phyloP scores from a whole-genome alignment of 1,140 invertebrate species.

The Meloidogyne exigua region DNA sequence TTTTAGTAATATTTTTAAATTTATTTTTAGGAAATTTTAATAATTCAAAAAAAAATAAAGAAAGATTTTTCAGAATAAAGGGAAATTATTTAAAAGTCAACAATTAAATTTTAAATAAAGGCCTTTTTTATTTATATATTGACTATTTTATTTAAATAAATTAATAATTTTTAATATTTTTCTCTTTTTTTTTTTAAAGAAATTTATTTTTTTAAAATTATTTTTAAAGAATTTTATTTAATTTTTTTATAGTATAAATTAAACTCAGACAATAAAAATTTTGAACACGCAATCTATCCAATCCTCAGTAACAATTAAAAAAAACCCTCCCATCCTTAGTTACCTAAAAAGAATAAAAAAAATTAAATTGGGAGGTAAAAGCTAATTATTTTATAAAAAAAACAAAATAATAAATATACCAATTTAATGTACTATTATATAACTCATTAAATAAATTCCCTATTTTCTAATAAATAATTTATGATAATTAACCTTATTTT shows the following conservation, averaged over 20 bases:
- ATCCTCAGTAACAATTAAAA: neutral
- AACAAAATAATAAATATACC: too few relatives aligned
- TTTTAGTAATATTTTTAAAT: too few relatives aligned
- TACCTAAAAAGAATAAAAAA: neutral
- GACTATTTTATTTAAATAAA: neutral
- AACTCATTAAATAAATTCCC: too few relatives aligned
- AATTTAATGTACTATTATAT: too few relatives aligned
- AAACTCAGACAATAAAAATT: neutral
- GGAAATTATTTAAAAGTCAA: neutral
- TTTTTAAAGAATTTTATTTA: too few relatives aligned
- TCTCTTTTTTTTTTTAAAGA: too few relatives aligned
- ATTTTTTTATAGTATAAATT: too few relatives aligned
- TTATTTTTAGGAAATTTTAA: neutral
- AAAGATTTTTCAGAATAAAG: neutral
- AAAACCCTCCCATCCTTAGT: neutral
- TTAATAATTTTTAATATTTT: too few relatives aligned
- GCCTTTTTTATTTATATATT: neutral
- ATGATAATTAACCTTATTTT: too few relatives aligned
- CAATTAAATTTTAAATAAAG: slow-evolving; percentile 3
- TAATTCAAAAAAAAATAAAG: neutral
- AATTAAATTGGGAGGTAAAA: neutral
- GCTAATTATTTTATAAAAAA: neutral
- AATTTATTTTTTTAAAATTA: too few relatives aligned
- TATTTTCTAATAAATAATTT: too few relatives aligned
- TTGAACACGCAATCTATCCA: neutral